Base-by-base conservation (phyloP, 2,797 vertebrate genomes). In the Molossus molossus region DNA sequence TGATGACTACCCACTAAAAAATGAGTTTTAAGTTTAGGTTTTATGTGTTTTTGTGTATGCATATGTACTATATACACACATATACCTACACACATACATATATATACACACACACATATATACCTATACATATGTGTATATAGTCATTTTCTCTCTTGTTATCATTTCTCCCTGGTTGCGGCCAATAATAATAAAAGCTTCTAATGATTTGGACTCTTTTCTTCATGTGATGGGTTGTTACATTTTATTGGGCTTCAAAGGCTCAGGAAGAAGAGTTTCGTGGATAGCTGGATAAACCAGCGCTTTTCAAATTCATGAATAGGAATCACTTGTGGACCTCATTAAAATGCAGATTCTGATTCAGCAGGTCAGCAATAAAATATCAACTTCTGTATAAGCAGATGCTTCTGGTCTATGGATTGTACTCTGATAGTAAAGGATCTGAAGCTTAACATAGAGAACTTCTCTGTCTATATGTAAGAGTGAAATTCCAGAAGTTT, bases 141-240 rank as follows among this genome's bases (percentile, higher is more conserved):
- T 3, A 40, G 94, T 96, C 89, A 97, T 97, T 98, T 98, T 29
- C 67, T 97, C 96, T 97, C 96, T 79, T 96, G 79, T 96, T 94
- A 45, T 97, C 21, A 76, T 97, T 97, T 96, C 70, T 97, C 93
- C 88, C 93, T 65, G 55, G 9, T 20, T 85, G 90, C 55, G 92
- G 96, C 83, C 89, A 97, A 95, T 94, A 92, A 96, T 92, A 97
- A 97, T 94, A 72, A 98, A 96, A 97, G 96, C 81, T 87, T 95
- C 62, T 97, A 97, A 97, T 97, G 97, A 97, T 97, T 97, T 84
- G 87, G 96, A 21, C 6, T 0, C 95, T 96, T 97, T 97, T n/a
- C n/a, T 97, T 97, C 62, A 76, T 57, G 27, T 90, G 72, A 20
- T 69, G 97, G 87, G 67, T 91, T 96, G 87, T 96, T 97, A 90